Conservation (phyloP, 2,888 invertebrate genomes). For the Neuroscelio doddi region DNA sequence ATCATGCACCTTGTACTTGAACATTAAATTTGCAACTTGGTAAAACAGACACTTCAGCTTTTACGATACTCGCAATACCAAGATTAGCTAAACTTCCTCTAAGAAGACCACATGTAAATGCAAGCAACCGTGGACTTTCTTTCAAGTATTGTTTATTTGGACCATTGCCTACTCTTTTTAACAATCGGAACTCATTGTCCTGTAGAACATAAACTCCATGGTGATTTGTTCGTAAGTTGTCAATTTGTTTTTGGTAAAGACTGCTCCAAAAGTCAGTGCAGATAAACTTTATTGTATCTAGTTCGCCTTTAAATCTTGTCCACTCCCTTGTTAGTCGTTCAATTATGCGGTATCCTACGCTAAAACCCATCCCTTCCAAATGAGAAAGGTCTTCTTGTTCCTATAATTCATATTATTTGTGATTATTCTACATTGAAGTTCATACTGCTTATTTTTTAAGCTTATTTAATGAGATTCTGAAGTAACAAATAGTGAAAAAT, state of each 20-base stretch:
- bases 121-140: slow-evolving; percentile 91
- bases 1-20: slow-evolving; percentile 81
- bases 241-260: slow-evolving; percentile 98
- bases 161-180: slow-evolving; percentile 84
- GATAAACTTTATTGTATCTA: slow-evolving; percentile 98
- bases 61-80: slow-evolving; percentile 94
- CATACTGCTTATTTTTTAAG: too few relatives aligned
- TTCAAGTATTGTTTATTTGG: slow-evolving; percentile 93
- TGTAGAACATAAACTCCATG: slow-evolving; percentile 98
- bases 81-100: slow-evolving; percentile 96
- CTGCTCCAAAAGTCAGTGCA: slow-evolving; percentile 99
- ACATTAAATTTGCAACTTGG: slow-evolving; percentile 95
- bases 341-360: slow-evolving; percentile 87
- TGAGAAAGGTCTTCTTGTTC: slow-evolving; percentile 78
- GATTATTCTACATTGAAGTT: too few relatives aligned
- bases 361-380: slow-evolving; percentile 88
- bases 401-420: slow-evolving; percentile 52
- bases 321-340: slow-evolving; percentile 92
- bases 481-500: too few relatives aligned
- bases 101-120: slow-evolving; percentile 96
- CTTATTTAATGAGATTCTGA: too few relatives aligned
- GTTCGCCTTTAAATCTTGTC: slow-evolving; percentile 95
- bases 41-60: slow-evolving; percentile 94
- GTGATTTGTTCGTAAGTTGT: slow-evolving; percentile 97
- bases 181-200: slow-evolving; percentile 94